A percentile compares a stretch with the other conserved stretches of the same genome.
phyloP scores from a whole-genome alignment of 2,113 vertebrate genomes.

The Fukomys damarensis region DNA sequence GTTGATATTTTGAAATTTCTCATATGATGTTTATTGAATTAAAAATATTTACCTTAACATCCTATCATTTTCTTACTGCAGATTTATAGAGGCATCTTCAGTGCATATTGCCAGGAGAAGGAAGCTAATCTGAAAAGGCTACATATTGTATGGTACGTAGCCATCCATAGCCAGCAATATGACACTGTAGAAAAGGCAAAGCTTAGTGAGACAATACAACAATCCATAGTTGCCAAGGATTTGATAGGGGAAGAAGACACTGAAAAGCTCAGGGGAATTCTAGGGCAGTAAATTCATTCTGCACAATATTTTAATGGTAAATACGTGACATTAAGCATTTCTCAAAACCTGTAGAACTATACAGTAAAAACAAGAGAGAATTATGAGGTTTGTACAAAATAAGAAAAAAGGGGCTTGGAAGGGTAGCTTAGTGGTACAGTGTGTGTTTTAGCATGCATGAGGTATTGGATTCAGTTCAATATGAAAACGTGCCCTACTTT shows the following conservation, averaged over 20 bases:
- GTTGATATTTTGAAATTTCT: background rate
- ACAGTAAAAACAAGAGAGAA: background rate
- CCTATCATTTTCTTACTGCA: background rate
- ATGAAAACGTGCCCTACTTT: conserved; percentile 66
- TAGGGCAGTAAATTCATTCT: background rate
- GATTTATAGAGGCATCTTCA: background rate
- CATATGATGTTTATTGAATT: background rate
- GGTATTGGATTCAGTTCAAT: background rate
- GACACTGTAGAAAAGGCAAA: background rate
- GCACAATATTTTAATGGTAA: background rate
- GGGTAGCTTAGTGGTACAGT: background rate
- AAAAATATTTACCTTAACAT: background rate
- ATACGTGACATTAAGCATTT: background rate
- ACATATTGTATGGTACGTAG: background rate
- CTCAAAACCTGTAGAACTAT: background rate
- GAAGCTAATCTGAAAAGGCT: background rate
- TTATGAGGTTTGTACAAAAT: background rate
- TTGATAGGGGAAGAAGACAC: background rate
- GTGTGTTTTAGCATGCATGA: background rate
- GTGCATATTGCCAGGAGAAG: background rate
- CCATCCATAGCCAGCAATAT: background rate
- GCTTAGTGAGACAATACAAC: background rate
- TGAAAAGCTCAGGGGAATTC: background rate
- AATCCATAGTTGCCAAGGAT: background rate
- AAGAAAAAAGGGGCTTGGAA: no score